phyloP scores from a whole-genome alignment of 2,888 invertebrate species.

The Amphipoea lucens region DNA sequence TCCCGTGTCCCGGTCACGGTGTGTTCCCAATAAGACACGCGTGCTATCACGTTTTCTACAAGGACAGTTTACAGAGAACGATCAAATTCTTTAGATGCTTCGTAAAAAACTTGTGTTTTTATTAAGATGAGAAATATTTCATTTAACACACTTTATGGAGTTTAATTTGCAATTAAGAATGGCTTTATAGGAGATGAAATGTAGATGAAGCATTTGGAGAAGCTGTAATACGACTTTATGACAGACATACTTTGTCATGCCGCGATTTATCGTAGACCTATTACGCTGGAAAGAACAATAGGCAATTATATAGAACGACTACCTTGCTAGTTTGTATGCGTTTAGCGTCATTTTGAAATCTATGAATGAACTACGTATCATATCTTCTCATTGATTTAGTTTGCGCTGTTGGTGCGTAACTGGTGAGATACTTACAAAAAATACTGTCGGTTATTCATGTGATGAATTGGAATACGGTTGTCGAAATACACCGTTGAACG shows the following conservation, averaged over 20 bases:
- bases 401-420: too few relatives aligned
- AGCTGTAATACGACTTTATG: neutral
- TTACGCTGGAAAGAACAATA: neutral
- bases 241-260: neutral
- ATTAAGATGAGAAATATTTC: neutral
- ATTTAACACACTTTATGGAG: neutral
- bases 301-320: neutral
- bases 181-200: neutral
- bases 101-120: conserved; percentile 21
- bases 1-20: conserved; percentile 66
- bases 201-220: neutral
- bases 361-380: neutral
- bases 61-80: conserved; percentile 51
- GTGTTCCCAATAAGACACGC: conserved; percentile 61
- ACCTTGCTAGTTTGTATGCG: neutral
- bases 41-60: conserved; percentile 63
- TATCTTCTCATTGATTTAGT: neutral
- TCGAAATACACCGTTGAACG: conserved; percentile 7
- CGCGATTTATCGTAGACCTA: neutral
- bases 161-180: conserved; percentile 10
- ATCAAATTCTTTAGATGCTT: conserved; percentile 52
- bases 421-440: neutral
- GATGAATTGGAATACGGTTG: conserved; percentile 1
- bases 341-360: conserved; percentile 1
- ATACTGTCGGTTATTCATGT: neutral